Conservation (phyloP, 2,113 vertebrate species). For the Triplophysa tibetana region DNA sequence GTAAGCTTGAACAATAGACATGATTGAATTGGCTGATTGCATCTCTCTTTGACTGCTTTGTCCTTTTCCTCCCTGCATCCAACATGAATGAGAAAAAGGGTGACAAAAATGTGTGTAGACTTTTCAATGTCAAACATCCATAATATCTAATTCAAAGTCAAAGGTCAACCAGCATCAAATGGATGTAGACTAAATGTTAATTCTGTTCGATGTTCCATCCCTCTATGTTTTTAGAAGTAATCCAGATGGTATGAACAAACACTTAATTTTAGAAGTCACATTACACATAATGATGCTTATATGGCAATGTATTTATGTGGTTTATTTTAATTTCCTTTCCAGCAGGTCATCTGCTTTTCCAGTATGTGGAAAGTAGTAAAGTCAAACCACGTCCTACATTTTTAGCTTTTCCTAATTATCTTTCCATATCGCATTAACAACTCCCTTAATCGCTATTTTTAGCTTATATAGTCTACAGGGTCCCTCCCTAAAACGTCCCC, state of each 20-base stretch:
- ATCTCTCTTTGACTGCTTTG: slow-evolving; percentile 75
- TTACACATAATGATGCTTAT: not conserved
- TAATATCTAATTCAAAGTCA: slow-evolving; percentile 11
- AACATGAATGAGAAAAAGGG: slow-evolving; percentile 47
- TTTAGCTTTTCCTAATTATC: slow-evolving; percentile 24
- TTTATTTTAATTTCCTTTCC: slow-evolving; percentile 21
- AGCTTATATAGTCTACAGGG: slow-evolving; percentile 48
- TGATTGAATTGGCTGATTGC: slow-evolving; percentile 79
- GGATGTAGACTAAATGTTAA: no score
- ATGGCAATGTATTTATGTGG: not conserved
- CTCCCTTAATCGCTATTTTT: slow-evolving; percentile 48
- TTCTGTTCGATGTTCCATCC: no score
- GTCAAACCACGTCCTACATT: slow-evolving; percentile 1
- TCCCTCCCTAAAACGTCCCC: slow-evolving; percentile 50
- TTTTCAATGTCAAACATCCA: slow-evolving; percentile 73
- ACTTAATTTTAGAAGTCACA: slow-evolving; percentile 11
- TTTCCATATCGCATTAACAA: slow-evolving; percentile 22
- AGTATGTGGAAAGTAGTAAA: not conserved
- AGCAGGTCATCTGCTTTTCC: slow-evolving; percentile 26
- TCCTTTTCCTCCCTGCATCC: slow-evolving; percentile 56
- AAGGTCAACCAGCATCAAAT: not conserved
- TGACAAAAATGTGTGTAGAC: slow-evolving; percentile 13
- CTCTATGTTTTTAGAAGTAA: no score
- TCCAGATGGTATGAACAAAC: not conserved
- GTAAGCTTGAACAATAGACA: slow-evolving; percentile 73